phyloP scores from a whole-genome alignment of 30 jellyfish, hydroid and myxozoan genomes.

The Rhopilema esculentum region DNA sequence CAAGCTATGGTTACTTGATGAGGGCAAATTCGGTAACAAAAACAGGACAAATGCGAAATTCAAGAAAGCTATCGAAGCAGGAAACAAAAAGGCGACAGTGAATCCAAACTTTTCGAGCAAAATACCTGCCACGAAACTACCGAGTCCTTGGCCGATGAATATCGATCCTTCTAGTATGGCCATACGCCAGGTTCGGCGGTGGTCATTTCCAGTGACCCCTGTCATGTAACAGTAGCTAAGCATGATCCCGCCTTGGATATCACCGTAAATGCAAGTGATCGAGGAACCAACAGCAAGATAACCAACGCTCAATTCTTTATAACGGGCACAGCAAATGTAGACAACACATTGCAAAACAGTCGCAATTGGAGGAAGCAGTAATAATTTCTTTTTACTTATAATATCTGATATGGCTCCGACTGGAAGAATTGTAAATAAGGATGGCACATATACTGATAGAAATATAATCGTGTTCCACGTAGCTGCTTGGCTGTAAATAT shows the following conservation, averaged over 20 bases:
- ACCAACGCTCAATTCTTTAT: conserved; percentile 2
- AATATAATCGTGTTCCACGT: conserved; percentile 45
- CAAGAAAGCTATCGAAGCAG: conserved; percentile 15
- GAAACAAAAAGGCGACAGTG: conserved; percentile 24
- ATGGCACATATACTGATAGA: conserved; percentile 32
- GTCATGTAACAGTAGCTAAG: conserved; percentile 70
- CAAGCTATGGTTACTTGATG: background rate
- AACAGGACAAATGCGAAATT: conserved; percentile 47
- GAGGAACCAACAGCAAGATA: conserved; percentile 52
- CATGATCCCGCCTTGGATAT: conserved; percentile 61
- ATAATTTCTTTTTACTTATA: conserved; percentile 19
- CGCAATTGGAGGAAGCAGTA: conserved; percentile 20
- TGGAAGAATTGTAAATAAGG: conserved; percentile 41
- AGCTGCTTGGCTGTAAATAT: conserved; percentile 47
- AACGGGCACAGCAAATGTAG: conserved; percentile 25
- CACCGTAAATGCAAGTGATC: conserved; percentile 45
- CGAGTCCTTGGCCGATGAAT: conserved; percentile 49
- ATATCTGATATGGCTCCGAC: conserved; percentile 61
- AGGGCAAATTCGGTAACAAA: conserved; percentile 41
- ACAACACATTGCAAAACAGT: conserved; percentile 40
- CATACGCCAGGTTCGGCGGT: conserved; percentile 60
- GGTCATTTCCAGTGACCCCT: conserved; percentile 39
- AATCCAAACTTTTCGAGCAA: conserved; percentile 45
- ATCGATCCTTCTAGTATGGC: conserved; percentile 44
- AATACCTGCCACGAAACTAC: conserved; percentile 47